Evolutionary conservation across 2,888 invertebrate species (phyloP).

Genomic region (Mesorhabditis sp.): DNA sequence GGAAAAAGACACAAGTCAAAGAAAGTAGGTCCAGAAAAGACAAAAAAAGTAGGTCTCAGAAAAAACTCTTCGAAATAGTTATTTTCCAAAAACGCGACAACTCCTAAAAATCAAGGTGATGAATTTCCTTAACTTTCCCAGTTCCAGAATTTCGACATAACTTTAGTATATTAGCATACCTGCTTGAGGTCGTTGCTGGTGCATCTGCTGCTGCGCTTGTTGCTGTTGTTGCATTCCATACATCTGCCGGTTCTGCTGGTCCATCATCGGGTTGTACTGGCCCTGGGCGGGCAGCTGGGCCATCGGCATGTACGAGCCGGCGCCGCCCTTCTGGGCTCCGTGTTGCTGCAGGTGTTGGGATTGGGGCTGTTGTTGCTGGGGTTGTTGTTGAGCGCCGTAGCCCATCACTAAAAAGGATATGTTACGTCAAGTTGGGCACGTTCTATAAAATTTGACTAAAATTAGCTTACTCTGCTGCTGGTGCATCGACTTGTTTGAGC

Average conservation of each 20-base stretch:
- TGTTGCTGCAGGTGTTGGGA: slow-evolving; percentile 47
- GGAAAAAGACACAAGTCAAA: neutral
- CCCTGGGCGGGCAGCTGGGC: neutral
- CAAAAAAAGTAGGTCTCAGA: too few species aligned
- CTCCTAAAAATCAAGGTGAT: too few species aligned
- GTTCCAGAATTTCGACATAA: slow-evolving; percentile 58
- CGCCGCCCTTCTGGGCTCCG: slow-evolving; percentile 13
- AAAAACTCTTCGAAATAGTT: too few species aligned
- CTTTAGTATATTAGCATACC: slow-evolving; percentile 7
- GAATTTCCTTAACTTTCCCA: neutral
- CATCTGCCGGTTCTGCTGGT: slow-evolving; percentile 1
- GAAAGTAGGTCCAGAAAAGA: too few species aligned
- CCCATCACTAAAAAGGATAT: slow-evolving; percentile 20
- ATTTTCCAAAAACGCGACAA: too few species aligned
- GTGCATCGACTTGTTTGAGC: slow-evolving; percentile 15
- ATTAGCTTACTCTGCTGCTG: slow-evolving; percentile 61
- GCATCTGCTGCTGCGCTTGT: slow-evolving; percentile 15
- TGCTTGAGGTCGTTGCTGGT: neutral
- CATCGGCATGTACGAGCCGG: neutral
- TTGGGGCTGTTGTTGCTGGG: slow-evolving; percentile 9
- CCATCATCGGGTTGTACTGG: neutral
- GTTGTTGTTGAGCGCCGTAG: slow-evolving; percentile 3
- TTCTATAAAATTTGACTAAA: too few species aligned
- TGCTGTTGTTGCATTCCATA: slow-evolving; percentile 10
- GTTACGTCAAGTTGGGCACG: too few species aligned